Evolutionary conservation across 2,113 vertebrate genomes (phyloP).

Genomic region (Poecilia latipinna): DNA sequence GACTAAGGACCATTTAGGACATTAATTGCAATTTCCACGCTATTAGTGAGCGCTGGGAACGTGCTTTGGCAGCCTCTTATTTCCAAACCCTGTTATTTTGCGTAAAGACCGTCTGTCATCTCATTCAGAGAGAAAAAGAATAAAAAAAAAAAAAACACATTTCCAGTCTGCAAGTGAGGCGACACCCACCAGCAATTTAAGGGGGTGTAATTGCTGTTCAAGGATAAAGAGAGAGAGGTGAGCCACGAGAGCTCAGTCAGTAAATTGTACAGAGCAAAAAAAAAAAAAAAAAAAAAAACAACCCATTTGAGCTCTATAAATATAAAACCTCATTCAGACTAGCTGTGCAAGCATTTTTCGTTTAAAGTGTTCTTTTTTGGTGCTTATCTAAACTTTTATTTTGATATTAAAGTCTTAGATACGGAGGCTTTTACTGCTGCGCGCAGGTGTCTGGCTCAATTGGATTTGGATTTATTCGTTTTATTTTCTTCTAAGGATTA

Average conservation of each 20-base stretch:
- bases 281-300: conserved; percentile 32
- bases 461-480: neutral
- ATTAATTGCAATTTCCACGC: conserved; percentile 96
- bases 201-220: conserved; percentile 93
- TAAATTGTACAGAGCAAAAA: conserved; percentile 43
- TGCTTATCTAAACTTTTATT: neutral
- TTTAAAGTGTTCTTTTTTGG: neutral
- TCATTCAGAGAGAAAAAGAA: conserved; percentile 80
- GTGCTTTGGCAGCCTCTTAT: conserved; percentile 95
- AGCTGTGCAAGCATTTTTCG: conserved; percentile 10
- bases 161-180: conserved; percentile 88
- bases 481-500: too few relatives aligned
- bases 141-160: conserved; percentile 78
- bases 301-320: conserved; percentile 55
- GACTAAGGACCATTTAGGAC: conserved; percentile 93
- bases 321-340: conserved; percentile 44
- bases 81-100: conserved; percentile 98
- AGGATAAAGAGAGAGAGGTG: conserved; percentile 72
- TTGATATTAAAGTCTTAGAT: neutral
- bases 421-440: neutral
- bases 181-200: conserved; percentile 95
- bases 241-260: conserved; percentile 78
- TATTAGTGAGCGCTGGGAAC: conserved; percentile 86
- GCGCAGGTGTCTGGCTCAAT: neutral
- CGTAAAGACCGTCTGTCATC: conserved; percentile 94